phyloP scores from a whole-genome alignment of 2,888 invertebrate genomes.

The Philaethria dido region DNA sequence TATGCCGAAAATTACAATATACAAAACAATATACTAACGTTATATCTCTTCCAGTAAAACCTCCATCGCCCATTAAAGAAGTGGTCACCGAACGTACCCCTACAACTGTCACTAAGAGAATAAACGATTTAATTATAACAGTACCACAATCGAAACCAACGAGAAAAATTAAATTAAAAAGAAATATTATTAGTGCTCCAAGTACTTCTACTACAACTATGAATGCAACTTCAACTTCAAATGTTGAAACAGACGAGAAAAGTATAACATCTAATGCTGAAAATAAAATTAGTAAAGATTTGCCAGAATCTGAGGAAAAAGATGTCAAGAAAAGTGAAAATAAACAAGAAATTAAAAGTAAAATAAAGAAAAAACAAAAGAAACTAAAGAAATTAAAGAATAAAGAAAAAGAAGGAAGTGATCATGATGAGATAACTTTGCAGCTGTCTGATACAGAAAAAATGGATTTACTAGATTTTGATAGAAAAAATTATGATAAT shows the following conservation, averaged over 20 bases:
- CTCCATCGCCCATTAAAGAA: slow-evolving; percentile 39
- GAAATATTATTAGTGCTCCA: slow-evolving; percentile 50
- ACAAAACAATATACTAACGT: too few species aligned
- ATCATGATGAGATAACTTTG: slow-evolving; percentile 75
- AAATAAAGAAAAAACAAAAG: slow-evolving; percentile 54
- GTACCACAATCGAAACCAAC: slow-evolving; percentile 64
- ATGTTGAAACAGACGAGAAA: slow-evolving; percentile 15
- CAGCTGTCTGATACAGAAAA: slow-evolving; percentile 78
- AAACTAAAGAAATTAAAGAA: slow-evolving; percentile 54
- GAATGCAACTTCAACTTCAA: slow-evolving; percentile 48
- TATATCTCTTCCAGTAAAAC: slow-evolving; percentile 48
- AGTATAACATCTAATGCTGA: slow-evolving; percentile 38
- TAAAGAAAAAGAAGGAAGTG: slow-evolving; percentile 62
- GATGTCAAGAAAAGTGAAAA: slow-evolving; percentile 42
- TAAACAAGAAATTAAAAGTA: slow-evolving; percentile 49
- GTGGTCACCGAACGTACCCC: slow-evolving; percentile 33
- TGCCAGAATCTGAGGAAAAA: slow-evolving; percentile 43
- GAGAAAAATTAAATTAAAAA: slow-evolving; percentile 73
- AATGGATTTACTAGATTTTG: slow-evolving; percentile 75
- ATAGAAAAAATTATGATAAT: slow-evolving; percentile 63
- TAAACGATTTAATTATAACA: slow-evolving; percentile 66
- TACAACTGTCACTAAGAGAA: slow-evolving; percentile 57
- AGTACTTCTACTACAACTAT: slow-evolving; percentile 27
- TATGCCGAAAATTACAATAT: too few species aligned
- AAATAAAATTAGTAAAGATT: slow-evolving; percentile 32